phyloP scores from a whole-genome alignment of 2,113 vertebrate species.

The Psilopogon haemacephalus region DNA sequence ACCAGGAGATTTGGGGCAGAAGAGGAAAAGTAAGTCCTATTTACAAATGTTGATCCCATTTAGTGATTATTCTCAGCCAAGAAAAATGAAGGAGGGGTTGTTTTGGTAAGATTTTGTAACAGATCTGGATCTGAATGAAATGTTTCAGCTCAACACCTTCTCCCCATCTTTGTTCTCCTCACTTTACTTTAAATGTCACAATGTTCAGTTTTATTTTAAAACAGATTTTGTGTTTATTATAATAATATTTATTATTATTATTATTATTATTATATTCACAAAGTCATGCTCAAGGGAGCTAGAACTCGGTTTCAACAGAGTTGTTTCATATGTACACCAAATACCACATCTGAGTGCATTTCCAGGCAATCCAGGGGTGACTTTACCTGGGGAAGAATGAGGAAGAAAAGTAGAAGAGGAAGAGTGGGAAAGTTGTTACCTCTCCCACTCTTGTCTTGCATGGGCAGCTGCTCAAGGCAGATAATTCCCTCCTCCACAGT shows the following conservation, averaged over 20 bases:
- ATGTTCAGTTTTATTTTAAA: background rate
- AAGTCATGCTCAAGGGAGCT: background rate
- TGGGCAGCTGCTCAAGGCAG: background rate
- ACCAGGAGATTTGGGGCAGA: background rate
- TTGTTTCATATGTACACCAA: background rate
- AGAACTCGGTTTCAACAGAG: background rate
- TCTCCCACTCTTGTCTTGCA: background rate
- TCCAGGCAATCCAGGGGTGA: background rate
- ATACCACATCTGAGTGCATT: background rate
- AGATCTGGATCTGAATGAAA: background rate
- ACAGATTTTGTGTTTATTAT: background rate
- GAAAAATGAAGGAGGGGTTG: background rate
- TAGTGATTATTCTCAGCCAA: conserved; percentile 21
- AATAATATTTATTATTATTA: background rate
- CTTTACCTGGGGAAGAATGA: background rate
- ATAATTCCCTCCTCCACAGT: background rate
- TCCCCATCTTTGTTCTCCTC: background rate
- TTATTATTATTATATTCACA: background rate
- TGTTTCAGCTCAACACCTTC: background rate
- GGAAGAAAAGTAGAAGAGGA: background rate
- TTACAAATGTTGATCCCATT: conserved; percentile 32
- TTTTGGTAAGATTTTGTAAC: conserved; percentile 13
- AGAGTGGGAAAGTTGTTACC: background rate
- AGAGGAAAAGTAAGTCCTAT: background rate
- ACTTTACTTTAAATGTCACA: background rate